phyloP scores from a whole-genome alignment of 1,140 invertebrate genomes.

The Caenorhabditis tropicalis region DNA sequence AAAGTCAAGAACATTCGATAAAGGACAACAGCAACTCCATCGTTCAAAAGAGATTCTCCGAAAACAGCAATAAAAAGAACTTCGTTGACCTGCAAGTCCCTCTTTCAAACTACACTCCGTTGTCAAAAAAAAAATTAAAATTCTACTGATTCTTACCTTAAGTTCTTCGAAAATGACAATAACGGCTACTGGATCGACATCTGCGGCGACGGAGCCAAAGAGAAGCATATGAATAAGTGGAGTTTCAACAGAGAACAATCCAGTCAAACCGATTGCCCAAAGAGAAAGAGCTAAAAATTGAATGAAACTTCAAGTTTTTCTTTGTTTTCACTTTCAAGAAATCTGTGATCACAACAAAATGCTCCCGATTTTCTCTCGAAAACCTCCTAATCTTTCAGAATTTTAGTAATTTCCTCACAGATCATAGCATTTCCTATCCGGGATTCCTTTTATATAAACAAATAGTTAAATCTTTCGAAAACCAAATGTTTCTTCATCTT shows the following conservation, averaged over 20 bases:
- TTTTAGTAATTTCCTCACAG: no score
- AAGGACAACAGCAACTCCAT: conserved; percentile 89
- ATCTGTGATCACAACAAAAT: background rate
- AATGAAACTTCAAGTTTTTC: no score
- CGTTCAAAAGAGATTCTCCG: conserved; percentile 95
- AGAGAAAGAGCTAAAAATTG: conserved; percentile 63
- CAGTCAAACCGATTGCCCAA: conserved; percentile 67
- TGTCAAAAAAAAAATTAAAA: background rate
- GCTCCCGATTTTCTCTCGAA: no score
- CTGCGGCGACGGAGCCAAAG: conserved; percentile 92
- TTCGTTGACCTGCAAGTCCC: conserved; percentile 84
- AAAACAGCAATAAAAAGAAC: conserved; percentile 98
- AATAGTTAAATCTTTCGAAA: no score
- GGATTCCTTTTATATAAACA: no score
- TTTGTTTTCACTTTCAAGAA: background rate
- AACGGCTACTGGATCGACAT: conserved; percentile 95
- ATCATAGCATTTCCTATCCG: no score
- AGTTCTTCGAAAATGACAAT: conserved; percentile 97
- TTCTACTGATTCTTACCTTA: conserved; percentile 82
- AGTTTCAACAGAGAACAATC: conserved; percentile 65
- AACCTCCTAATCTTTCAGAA: no score
- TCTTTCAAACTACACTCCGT: background rate
- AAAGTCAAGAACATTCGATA: conserved; percentile 96
- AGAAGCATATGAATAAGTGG: conserved; percentile 84
- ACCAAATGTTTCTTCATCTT: no score